Evolutionary conservation across 2,797 vertebrate species (phyloP).

Genomic region (Parauchenoglanis ngamensis): DNA sequence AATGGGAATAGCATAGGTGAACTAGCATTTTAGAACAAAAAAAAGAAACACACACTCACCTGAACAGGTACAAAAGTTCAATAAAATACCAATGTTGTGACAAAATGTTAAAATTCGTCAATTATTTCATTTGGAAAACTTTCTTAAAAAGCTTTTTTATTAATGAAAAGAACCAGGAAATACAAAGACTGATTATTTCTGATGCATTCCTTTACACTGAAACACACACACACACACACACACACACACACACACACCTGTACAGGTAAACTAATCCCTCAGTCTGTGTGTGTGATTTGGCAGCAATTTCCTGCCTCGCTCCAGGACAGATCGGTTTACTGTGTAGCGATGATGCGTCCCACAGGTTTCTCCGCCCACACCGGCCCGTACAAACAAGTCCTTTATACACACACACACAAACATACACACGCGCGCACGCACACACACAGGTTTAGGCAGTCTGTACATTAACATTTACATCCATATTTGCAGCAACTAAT

Average conservation of each 20-base stretch:
- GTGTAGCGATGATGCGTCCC: slow-evolving; percentile 76
- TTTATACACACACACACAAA: slow-evolving; percentile 64
- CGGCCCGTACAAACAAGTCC: slow-evolving; percentile 70
- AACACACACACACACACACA: slow-evolving; percentile 62
- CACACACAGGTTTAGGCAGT: neutral
- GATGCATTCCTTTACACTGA: too few relatives aligned
- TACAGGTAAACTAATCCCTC: slow-evolving; percentile 76
- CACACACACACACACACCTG: slow-evolving; percentile 76
- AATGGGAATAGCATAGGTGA: neutral
- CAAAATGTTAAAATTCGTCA: neutral
- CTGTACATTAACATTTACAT: neutral
- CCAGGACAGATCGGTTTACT: slow-evolving; percentile 80
- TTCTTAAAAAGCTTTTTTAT: neutral
- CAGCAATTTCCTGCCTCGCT: slow-evolving; percentile 80
- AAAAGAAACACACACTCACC: neutral
- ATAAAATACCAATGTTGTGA: neutral
- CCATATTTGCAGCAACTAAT: neutral
- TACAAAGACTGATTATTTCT: neutral
- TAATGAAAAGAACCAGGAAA: neutral
- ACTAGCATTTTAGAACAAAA: neutral
- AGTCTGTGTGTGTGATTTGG: slow-evolving; percentile 75
- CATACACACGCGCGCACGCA: neutral
- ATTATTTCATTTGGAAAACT: neutral
- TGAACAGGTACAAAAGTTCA: neutral
- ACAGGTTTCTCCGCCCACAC: slow-evolving; percentile 73